Evolutionary conservation across 2,113 vertebrate genomes (phyloP).

Genomic region (Procapra przewalskii): DNA sequence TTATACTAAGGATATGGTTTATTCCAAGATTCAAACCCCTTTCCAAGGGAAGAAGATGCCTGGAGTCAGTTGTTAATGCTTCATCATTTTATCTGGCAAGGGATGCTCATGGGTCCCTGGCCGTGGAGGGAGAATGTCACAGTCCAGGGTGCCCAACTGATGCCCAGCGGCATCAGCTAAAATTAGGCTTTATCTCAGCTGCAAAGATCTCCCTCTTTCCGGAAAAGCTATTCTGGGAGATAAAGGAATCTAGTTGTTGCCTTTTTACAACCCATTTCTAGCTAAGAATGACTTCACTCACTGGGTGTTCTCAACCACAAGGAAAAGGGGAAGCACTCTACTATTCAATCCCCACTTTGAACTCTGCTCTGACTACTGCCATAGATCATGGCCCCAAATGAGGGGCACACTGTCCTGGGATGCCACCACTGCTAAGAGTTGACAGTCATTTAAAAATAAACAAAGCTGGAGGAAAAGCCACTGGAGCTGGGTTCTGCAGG

Average conservation of each 20-base stretch:
- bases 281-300: conserved; percentile 46
- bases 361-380: not conserved
- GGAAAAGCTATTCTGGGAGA: not conserved
- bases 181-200: not conserved
- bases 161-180: not conserved
- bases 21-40: not conserved
- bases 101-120: not conserved
- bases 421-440: not conserved
- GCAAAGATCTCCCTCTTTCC: not conserved
- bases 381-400: not conserved
- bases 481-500: not conserved
- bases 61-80: not conserved
- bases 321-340: not conserved
- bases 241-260: conserved; percentile 19
- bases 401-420: not conserved
- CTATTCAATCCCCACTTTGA: not conserved
- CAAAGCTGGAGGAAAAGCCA: not conserved
- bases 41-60: not conserved
- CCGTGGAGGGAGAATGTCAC: not conserved
- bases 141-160: not conserved
- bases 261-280: conserved; percentile 55
- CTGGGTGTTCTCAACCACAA: not conserved
- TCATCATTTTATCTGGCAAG: not conserved
- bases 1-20: not conserved
- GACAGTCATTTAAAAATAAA: not conserved